Evolutionary conservation across 2,888 invertebrate species (phyloP), one percentile per base, ranked within the genome.

Genomic region (Drosophila dives): DNA sequence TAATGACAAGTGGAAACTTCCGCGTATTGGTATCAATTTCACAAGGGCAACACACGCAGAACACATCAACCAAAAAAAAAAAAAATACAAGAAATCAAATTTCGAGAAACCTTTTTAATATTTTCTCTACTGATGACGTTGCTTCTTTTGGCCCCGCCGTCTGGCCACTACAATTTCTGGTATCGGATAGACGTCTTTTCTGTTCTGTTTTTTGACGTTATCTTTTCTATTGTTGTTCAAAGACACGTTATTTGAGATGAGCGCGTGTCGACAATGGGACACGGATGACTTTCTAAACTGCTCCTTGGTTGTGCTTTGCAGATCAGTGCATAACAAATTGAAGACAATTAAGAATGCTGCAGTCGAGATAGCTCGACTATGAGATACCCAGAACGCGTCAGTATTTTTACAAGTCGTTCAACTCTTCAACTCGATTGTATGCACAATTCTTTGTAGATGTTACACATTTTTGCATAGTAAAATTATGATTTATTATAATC

Each of bases 21-120:
- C 90, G 75, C 79, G 61, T 79, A 72, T 82, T 65, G 60, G 74
- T 85, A 85, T 85, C 85, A 87, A 85, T 85, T 85, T 86, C 90
- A 89, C 64, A 51, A 53, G 48, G 45, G 32, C 64, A 58, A 33
- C 20, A 56, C 8, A 15, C 11, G 10, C 49, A 29, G 26, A 40
- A 12, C 29, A 48, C 36, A 58, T 40, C 17, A 40, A 34, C 8
- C 6, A 5, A 29, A 17, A 61, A 12, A 15, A 36, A 11, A 20
- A 40, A 12, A 29, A 20, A 40, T 11, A 29, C 5, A 29, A 5
- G 29, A 6, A 29, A 29, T 29, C 12, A 29, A 38, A 55, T 23
- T 45, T 45, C 15, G 23, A 15, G 8, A 45, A 54, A 61, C 20
- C 26, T 32, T 51, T 20, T 29, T n/a, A 38, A 3, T 12, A 12